Conservation (phyloP, 2,888 invertebrate genomes). For the Leistus spinibarbis region DNA sequence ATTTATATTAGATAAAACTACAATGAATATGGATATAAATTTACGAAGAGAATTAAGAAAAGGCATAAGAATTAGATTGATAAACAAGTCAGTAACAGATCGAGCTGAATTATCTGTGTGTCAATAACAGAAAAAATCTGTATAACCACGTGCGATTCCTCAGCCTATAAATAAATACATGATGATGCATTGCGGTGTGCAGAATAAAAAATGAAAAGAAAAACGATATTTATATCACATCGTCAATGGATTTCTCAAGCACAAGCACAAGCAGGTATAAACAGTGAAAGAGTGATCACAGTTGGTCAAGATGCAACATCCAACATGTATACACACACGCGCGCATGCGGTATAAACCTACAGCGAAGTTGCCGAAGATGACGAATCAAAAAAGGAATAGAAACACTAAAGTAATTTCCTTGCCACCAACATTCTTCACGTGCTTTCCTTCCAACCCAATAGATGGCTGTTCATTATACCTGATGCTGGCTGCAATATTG, state of each 20-base stretch:
- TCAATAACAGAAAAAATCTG: not conserved
- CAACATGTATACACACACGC: not conserved
- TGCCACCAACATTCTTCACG: slow-evolving; percentile 8
- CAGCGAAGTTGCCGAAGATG: slow-evolving; percentile 1
- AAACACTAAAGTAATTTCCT: slow-evolving; percentile 6
- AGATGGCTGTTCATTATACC: not conserved
- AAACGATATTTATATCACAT: not conserved
- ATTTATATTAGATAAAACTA: no score
- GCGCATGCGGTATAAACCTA: not conserved
- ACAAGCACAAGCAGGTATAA: not conserved
- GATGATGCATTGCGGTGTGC: not conserved
- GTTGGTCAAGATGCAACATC: not conserved
- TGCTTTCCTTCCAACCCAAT: not conserved
- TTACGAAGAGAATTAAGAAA: no score
- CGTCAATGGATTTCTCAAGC: not conserved
- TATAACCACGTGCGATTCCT: not conserved
- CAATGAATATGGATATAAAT: no score
- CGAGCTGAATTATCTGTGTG: no score
- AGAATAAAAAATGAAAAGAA: not conserved
- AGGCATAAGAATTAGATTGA: no score
- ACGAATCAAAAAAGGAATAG: not conserved
- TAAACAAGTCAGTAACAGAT: no score
- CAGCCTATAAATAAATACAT: not conserved
- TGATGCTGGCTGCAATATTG: not conserved
- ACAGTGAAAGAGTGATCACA: not conserved